phyloP scores from a whole-genome alignment of 2,888 invertebrate genomes.

The Trisateles emortualis region DNA sequence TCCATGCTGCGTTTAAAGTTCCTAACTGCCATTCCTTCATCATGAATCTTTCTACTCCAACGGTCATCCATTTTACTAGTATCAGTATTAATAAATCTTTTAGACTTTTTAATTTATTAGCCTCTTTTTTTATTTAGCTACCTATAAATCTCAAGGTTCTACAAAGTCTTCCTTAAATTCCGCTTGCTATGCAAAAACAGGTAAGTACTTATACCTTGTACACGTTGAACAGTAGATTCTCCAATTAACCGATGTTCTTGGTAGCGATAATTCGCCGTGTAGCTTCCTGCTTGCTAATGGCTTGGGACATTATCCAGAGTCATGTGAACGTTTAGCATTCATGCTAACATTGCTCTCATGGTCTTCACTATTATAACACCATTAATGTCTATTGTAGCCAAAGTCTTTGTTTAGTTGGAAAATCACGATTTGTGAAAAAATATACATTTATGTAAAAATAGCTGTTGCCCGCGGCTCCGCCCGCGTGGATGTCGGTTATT shows the following conservation, averaged over 20 bases:
- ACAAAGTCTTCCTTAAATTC: not conserved
- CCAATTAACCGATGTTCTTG: constrained; percentile 50
- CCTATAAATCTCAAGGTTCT: too few relatives aligned
- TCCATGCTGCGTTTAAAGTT: too few relatives aligned
- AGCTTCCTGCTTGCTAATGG: constrained; percentile 58
- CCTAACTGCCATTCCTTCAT: too few relatives aligned
- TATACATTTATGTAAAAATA: too few relatives aligned
- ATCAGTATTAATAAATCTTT: too few relatives aligned
- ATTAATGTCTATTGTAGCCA: constrained; percentile 34
- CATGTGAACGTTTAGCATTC: constrained; percentile 49
- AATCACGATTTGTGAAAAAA: constrained; percentile 13
- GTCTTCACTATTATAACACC: constrained; percentile 50
- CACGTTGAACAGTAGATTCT: constrained; percentile 32
- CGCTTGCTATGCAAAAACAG: not conserved
- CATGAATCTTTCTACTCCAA: too few relatives aligned
- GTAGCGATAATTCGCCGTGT: constrained; percentile 49
- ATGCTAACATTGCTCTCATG: constrained; percentile 25
- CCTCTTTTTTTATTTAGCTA: too few relatives aligned
- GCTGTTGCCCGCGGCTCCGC: too few relatives aligned
- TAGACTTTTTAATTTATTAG: too few relatives aligned
- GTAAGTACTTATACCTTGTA: not conserved
- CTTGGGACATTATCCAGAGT: constrained; percentile 46
- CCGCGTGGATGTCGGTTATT: too few relatives aligned
- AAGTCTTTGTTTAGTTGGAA: constrained; percentile 24
- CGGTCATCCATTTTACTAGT: too few relatives aligned